A percentile compares a stretch with the other conserved stretches of the same genome.
Evolutionary conservation across 2,113 vertebrate species (phyloP).

Genomic region (Paracyprichromis sp.): DNA sequence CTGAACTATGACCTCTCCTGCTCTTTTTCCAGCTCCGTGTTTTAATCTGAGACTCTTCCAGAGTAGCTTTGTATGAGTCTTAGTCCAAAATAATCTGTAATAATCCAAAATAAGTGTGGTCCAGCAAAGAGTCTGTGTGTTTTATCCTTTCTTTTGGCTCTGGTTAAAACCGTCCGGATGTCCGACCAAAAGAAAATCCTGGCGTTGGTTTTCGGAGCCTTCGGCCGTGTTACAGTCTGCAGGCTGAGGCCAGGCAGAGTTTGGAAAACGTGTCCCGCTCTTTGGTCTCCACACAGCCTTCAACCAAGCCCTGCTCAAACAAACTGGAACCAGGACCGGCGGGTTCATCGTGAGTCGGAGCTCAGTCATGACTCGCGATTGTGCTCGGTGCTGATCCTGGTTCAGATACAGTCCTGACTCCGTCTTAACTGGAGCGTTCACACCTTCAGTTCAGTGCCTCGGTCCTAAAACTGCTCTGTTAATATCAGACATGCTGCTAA

Average conservation of each 20-base stretch:
- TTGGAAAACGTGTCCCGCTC: background rate
- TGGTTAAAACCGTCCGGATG: background rate
- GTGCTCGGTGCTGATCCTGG: background rate
- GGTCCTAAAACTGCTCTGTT: rapidly evolving
- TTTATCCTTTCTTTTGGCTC: background rate
- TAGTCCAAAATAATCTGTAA: background rate
- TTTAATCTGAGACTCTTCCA: rapidly evolving
- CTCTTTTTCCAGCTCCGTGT: background rate
- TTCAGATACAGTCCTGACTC: background rate
- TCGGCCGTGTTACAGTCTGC: background rate
- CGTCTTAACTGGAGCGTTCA: background rate
- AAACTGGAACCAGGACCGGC: background rate
- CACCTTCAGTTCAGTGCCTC: background rate
- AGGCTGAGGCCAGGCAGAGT: background rate
- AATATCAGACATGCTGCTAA: background rate
- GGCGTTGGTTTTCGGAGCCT: background rate
- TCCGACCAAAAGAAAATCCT: background rate
- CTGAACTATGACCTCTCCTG: background rate
- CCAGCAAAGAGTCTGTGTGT: background rate
- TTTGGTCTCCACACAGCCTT: background rate
- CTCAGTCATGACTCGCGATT: background rate
- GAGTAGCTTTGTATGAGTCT: background rate
- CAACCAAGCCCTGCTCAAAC: background rate
- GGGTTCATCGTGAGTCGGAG: background rate
- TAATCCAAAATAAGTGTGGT: background rate